Conservation (phyloP, 2,888 invertebrate genomes). For the Heliconius hortense region DNA sequence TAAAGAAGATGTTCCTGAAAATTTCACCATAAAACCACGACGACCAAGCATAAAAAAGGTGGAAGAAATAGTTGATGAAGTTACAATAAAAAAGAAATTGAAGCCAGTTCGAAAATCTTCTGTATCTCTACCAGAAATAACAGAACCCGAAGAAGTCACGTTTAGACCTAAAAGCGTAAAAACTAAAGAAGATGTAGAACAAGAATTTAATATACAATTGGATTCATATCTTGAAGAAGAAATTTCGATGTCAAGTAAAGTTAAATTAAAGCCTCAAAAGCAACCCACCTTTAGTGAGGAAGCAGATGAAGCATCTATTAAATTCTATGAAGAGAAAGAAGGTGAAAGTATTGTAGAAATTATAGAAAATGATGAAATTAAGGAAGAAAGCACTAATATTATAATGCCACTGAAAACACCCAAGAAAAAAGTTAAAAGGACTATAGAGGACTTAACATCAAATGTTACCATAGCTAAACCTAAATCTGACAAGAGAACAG, state of each 20-base stretch:
- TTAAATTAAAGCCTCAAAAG: conserved; percentile 88
- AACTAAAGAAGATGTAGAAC: conserved; percentile 93
- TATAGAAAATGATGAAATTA: conserved; percentile 73
- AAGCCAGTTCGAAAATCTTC: conserved; percentile 85
- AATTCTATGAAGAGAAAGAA: conserved; percentile 77
- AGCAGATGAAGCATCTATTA: conserved; percentile 88
- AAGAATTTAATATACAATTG: conserved; percentile 93
- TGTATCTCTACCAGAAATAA: conserved; percentile 86
- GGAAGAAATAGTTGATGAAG: conserved; percentile 81
- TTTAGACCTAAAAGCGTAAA: conserved; percentile 89
- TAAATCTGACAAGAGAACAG: conserved; percentile 68
- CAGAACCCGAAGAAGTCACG: conserved; percentile 89
- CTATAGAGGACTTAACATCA: conserved; percentile 68
- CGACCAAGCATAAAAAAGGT: conserved; percentile 72
- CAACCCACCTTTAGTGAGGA: conserved; percentile 89
- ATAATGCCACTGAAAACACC: conserved; percentile 66
- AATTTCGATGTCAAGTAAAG: conserved; percentile 92
- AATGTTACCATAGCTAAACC: conserved; percentile 63
- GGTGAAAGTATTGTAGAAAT: conserved; percentile 72
- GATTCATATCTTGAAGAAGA: conserved; percentile 94
- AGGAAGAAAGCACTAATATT: conserved; percentile 65
- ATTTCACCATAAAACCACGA: conserved; percentile 69
- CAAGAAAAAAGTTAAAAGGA: conserved; percentile 56
- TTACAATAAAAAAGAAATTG: conserved; percentile 89
- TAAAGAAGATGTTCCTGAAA: conserved; percentile 64